These are phyloP conservation scores for Hafferia zeledoni DNA, from an alignment of 2,797 vertebrate genomes.

Conservation along the genomic window DNA sequence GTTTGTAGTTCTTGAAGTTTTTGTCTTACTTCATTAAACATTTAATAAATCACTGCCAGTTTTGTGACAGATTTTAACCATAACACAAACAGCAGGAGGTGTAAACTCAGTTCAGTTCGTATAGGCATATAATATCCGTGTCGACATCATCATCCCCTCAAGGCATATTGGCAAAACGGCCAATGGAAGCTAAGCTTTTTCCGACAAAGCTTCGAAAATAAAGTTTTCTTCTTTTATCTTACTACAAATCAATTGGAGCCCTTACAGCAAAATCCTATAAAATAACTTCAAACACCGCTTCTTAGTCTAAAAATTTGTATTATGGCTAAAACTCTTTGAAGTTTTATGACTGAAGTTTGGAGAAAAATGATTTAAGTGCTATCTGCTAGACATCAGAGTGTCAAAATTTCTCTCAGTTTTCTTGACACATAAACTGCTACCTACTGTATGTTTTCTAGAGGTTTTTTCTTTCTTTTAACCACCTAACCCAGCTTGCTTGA, in stretches of 20 bases:
- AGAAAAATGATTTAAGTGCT: conserved; percentile 99
- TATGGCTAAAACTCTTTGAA: conserved; percentile 99
- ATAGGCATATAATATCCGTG: conserved; percentile 95
- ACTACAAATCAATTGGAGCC: conserved; percentile 99
- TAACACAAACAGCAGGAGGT: conserved; percentile 96
- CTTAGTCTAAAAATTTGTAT: conserved; percentile 99
- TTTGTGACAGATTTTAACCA: conserved; percentile 99
- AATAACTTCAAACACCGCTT: conserved; percentile 99
- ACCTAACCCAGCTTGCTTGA: conserved; percentile 86
- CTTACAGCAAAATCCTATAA: conserved; percentile 99
- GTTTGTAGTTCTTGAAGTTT: conserved; percentile 96
- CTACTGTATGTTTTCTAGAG: conserved; percentile 84
- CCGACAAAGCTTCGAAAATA: conserved; percentile 99
- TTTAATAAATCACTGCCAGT: conserved; percentile 99
- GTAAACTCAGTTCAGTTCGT: conserved; percentile 91
- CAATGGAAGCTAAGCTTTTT: conserved; percentile 99
- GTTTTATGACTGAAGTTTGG: conserved; percentile 98
- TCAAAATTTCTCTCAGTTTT: conserved; percentile 96
- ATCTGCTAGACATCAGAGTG: conserved; percentile 98
- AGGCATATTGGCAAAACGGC: conserved; percentile 96
- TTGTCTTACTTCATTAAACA: conserved; percentile 96
- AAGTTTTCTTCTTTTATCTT: conserved; percentile 99
- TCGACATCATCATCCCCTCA: conserved; percentile 89
- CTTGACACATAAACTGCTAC: conserved; percentile 96
- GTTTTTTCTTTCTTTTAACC: conserved; percentile 83